Conservation (phyloP, 2,888 invertebrate species). For the Coleophora deauratella region DNA sequence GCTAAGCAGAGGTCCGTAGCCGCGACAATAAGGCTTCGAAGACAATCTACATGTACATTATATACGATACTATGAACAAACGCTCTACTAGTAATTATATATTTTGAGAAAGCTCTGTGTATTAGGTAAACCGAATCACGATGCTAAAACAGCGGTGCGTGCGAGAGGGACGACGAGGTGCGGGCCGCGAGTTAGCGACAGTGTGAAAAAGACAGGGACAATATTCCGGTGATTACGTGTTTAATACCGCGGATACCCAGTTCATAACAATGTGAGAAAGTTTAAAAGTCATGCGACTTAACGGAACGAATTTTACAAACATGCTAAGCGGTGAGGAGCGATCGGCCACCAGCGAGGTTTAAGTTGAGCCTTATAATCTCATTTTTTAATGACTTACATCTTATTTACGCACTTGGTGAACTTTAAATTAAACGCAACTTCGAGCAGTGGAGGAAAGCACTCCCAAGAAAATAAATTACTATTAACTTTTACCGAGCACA, state of each 20-base stretch:
- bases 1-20: too few species aligned
- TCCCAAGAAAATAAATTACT: conserved; percentile 40
- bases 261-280: conserved; percentile 57
- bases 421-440: conserved; percentile 42
- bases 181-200: conserved; percentile 55
- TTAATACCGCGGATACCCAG: conserved; percentile 59
- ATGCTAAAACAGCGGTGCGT: conserved; percentile 3
- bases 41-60: too few species aligned
- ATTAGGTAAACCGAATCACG: not conserved
- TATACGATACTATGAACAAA: conserved; percentile 5
- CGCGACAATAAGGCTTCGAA: too few species aligned
- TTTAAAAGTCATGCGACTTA: conserved; percentile 62
- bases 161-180: conserved; percentile 40
- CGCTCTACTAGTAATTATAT: conserved; percentile 14
- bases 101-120: conserved; percentile 10
- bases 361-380: conserved; percentile 49
- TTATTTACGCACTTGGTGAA: conserved; percentile 28
- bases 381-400: not conserved
- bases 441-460: conserved; percentile 28
- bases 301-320: conserved; percentile 57
- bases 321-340: conserved; percentile 68
- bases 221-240: conserved; percentile 49
- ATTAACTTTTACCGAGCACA: conserved; percentile 38
- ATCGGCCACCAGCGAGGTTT: conserved; percentile 56
- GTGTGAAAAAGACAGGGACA: conserved; percentile 52